Evolutionary conservation across 2,113 vertebrate genomes (phyloP).

Genomic region (Polypterus senegalus): DNA sequence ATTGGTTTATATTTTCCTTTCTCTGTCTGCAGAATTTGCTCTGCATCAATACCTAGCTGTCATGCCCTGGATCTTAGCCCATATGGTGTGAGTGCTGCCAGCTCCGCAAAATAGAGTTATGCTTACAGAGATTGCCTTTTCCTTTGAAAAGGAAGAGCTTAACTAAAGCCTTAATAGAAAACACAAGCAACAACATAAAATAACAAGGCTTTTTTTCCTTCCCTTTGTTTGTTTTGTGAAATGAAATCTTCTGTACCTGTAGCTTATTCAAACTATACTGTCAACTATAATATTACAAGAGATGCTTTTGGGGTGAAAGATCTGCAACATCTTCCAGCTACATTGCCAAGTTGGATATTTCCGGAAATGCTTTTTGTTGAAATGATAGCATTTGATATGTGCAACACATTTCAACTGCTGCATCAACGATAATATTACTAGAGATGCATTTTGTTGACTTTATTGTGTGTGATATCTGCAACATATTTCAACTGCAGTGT

Average conservation of each 20-base stretch:
- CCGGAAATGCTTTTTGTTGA: not conserved
- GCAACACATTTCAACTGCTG: constrained; percentile 2
- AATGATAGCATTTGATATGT: constrained; percentile 1
- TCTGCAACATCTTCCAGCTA: not conserved
- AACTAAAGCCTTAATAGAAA: too few relatives aligned
- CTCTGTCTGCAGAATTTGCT: constrained; percentile 10
- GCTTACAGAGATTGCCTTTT: not conserved
- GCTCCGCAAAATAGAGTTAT: not conserved
- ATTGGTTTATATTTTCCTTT: constrained; percentile 1
- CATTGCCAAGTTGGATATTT: not conserved
- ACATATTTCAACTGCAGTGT: constrained; percentile 3
- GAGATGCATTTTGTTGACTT: not conserved
- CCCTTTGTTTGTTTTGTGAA: too few relatives aligned
- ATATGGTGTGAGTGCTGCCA: not conserved
- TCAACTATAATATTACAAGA: not conserved
- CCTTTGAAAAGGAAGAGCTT: too few relatives aligned
- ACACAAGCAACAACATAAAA: too few relatives aligned
- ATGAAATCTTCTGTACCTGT: too few relatives aligned
- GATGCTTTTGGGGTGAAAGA: not conserved
- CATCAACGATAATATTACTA: not conserved
- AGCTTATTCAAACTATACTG: too few relatives aligned
- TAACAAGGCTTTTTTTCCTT: too few relatives aligned
- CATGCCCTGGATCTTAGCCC: constrained; percentile 4
- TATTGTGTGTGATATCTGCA: not conserved
- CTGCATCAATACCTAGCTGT: constrained; percentile 11